Evolutionary conservation across 2,888 invertebrate genomes (phyloP).

Genomic region (Platypus cylindrus): DNA sequence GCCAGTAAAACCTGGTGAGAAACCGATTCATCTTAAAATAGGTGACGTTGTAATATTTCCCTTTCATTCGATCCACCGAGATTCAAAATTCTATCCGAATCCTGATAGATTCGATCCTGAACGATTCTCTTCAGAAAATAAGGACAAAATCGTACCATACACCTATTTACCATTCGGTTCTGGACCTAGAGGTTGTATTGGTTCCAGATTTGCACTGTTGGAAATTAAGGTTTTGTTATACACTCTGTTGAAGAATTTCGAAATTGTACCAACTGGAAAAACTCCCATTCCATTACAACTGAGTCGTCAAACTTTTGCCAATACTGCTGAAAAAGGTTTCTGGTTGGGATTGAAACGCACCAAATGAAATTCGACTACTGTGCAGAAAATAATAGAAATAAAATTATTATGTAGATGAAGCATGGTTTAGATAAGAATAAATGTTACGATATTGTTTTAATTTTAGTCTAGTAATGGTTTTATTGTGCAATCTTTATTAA

Average conservation of each 20-base stretch:
- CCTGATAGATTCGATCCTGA: constrained; percentile 39
- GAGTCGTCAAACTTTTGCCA: too few relatives aligned
- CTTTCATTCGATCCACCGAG: constrained; percentile 31
- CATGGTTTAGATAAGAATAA: too few relatives aligned
- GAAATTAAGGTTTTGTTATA: constrained; percentile 21
- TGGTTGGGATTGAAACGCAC: too few relatives aligned
- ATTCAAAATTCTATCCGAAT: constrained; percentile 33
- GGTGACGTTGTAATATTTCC: constrained; percentile 30
- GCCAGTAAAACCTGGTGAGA: constrained; percentile 18
- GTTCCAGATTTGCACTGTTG: constrained; percentile 22
- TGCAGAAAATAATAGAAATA: too few relatives aligned
- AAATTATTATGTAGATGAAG: too few relatives aligned
- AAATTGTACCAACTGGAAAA: too few relatives aligned
- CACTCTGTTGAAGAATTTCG: too few relatives aligned
- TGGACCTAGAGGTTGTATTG: constrained; percentile 13
- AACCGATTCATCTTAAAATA: constrained; percentile 18
- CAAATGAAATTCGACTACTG: constrained; percentile 16
- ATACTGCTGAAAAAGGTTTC: too few relatives aligned
- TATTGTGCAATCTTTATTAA: too few relatives aligned
- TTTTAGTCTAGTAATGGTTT: too few relatives aligned
- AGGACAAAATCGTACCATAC: constrained; percentile 29
- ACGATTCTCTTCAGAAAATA: constrained; percentile 23
- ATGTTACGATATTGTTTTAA: too few relatives aligned
- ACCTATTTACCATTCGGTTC: constrained; percentile 10
- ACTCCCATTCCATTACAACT: too few relatives aligned